These are phyloP conservation scores for Hephaestus fuliginosus DNA, from an alignment of 2,797 vertebrate species.

Conservation along the genomic window DNA sequence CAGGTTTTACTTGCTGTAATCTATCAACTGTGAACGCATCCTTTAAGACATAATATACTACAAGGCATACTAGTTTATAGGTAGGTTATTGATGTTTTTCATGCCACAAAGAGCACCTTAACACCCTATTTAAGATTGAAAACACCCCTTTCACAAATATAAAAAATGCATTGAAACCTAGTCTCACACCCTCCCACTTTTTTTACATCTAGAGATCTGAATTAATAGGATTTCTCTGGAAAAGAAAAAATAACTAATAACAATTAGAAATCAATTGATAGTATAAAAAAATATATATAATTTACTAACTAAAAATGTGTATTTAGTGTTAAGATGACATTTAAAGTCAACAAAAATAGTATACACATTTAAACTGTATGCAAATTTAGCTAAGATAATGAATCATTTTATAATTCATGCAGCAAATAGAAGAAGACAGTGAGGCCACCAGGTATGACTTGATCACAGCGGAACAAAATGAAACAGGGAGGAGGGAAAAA, in stretches of 20 bases:
- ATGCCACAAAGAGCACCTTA: not conserved
- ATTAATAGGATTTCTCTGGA: not conserved
- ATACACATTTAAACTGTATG: not conserved
- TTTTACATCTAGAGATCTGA: not conserved
- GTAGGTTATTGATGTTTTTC: not conserved
- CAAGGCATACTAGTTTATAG: not conserved
- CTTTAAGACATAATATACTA: not conserved
- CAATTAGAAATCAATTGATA: not conserved
- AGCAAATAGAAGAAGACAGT: not conserved
- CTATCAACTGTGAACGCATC: not conserved
- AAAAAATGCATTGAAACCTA: not conserved
- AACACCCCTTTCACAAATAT: not conserved
- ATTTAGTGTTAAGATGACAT: not conserved
- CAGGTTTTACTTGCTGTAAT: not conserved
- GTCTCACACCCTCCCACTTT: not conserved
- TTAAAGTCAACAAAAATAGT: not conserved
- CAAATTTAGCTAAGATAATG: not conserved
- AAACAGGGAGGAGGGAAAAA: slow-evolving; percentile 3
- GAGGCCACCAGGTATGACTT: slow-evolving; percentile 10
- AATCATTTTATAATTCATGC: not conserved
- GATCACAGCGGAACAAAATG: slow-evolving; percentile 17
- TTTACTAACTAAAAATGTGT: not conserved
- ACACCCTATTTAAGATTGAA: not conserved
- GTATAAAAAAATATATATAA: not conserved
- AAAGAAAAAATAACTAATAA: not conserved